These are phyloP conservation scores for Peromyscus attwateri DNA, from an alignment of 2,797 vertebrate genomes.

Conservation along the genomic window DNA sequence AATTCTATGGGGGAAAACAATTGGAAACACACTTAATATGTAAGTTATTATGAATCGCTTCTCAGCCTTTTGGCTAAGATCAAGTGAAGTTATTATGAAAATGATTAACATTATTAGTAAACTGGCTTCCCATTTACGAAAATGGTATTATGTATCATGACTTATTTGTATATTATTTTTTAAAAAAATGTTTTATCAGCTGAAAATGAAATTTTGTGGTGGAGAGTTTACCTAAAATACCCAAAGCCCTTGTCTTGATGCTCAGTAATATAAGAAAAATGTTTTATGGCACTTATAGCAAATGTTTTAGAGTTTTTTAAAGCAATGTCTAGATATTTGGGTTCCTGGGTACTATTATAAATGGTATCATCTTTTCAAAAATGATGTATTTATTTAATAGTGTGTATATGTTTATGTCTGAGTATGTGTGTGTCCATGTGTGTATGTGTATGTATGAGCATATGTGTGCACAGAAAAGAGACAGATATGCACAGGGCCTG, in stretches of 20 bases:
- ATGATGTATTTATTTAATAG: not conserved
- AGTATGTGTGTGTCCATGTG: not conserved
- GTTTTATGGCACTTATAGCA: not conserved
- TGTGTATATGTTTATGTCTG: not conserved
- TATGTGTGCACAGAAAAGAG: not conserved
- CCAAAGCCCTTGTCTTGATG: not conserved
- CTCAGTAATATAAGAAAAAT: not conserved
- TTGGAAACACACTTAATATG: not conserved
- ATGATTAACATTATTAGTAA: not conserved
- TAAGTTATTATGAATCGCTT: no score
- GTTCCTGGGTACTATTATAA: not conserved
- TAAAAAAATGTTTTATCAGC: not conserved
- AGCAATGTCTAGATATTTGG: not conserved
- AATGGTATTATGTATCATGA: not conserved
- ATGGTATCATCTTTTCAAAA: not conserved
- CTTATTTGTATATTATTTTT: not conserved
- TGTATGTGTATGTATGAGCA: not conserved
- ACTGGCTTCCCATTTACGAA: not conserved
- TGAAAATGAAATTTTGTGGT: not conserved
- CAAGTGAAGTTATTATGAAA: not conserved
- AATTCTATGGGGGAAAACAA: not conserved
- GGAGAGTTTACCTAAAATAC: not conserved
- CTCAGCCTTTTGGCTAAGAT: no score
- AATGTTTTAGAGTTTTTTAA: not conserved
- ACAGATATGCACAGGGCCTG: not conserved